Base-by-base conservation (phyloP, 2,888 invertebrate genomes). In the Harmothoe impar region DNA sequence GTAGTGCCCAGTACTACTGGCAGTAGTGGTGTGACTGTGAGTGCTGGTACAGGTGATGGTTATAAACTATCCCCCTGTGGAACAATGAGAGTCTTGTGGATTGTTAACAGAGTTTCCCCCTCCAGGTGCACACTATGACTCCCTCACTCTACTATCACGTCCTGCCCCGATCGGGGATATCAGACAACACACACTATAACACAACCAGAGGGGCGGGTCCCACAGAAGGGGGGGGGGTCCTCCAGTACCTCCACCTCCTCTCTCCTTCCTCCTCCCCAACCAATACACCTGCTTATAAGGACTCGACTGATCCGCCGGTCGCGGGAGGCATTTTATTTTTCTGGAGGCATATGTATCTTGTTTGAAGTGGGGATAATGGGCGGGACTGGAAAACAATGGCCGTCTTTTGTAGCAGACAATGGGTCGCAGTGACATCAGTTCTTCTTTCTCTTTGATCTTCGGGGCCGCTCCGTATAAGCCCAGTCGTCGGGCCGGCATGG, bases 381-480 rank as follows among this genome's bases (percentile, higher is more conserved):
- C 31, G 52, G 54, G 52, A 54, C 54, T 54, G 86, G 86, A 86
- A 72, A 86, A 86, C 86, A 54, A 54, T 43, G 43, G n/a, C 17
- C 52, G 43, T 86, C 86, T 86, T 86, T 86, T 86, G 86, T 86
- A 15, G 52, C 17, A 86, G 86, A 86, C 86, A 86, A 86, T 86
- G 86, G 86, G 86, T 31, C 56, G 86, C 52, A 86, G 56, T 86
- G 86, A 86, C 86, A 86, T 86, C 86, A 86, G 86, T 86, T 52
- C 29, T 15, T 43, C 33, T 25, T 43, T 33, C 51, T 54, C 86
- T 86, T 86, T 86, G 86, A 86, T 86, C 54, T 86, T 86, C 17
- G 17, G 31, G 35, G 20, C 81, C 33, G 81, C 35, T 23, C 86
- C 86, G 86, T 86, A 86, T 86, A 86, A 86, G 86, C 86, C 29